Percentiles rank a stretch among this genome's conserved stretches.
These are phyloP conservation scores for Gymnoscopelus microlampas DNA, from an alignment of 2,797 vertebrate genomes.

Conservation along the genomic window DNA sequence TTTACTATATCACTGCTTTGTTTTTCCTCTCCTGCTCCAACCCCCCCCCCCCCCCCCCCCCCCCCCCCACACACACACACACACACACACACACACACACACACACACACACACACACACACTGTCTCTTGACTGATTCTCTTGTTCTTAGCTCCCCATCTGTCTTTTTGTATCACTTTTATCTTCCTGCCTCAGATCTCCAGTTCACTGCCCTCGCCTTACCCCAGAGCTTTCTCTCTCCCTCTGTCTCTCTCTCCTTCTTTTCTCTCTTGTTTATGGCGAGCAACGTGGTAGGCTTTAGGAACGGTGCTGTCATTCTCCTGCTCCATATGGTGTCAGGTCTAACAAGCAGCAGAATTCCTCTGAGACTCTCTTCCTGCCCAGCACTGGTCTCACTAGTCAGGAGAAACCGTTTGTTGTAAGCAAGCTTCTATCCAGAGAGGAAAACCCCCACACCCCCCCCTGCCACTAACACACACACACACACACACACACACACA, in stretches of 20 bases:
- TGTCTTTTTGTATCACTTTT: neutral
- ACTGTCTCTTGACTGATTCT: too few relatives aligned
- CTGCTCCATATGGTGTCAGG: slow-evolving; percentile 33
- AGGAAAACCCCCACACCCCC: neutral
- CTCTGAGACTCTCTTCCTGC: slow-evolving; percentile 14
- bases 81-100: too few relatives aligned
- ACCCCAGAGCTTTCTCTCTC: too few relatives aligned
- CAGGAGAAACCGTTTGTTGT: slow-evolving; percentile 24
- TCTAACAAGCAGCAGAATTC: slow-evolving; percentile 34
- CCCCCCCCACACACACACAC: too few relatives aligned
- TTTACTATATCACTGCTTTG: too few relatives aligned
- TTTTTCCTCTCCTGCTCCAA: too few relatives aligned
- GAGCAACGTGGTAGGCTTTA: slow-evolving; percentile 18
- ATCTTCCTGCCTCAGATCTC: neutral
- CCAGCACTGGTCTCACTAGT: slow-evolving; percentile 20
- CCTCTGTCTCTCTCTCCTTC: neutral
- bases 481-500: neutral
- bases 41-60: too few relatives aligned
- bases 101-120: neutral
- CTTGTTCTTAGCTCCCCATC: neutral
- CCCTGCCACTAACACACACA: neutral
- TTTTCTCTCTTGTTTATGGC: slow-evolving; percentile 14
- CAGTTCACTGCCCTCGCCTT: neutral
- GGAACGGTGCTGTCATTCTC: slow-evolving; percentile 10
- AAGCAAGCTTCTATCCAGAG: slow-evolving; percentile 6